These are phyloP conservation scores for Mystacides longicornis DNA, from an alignment of 2,888 invertebrate species.

Conservation along the genomic window DNA sequence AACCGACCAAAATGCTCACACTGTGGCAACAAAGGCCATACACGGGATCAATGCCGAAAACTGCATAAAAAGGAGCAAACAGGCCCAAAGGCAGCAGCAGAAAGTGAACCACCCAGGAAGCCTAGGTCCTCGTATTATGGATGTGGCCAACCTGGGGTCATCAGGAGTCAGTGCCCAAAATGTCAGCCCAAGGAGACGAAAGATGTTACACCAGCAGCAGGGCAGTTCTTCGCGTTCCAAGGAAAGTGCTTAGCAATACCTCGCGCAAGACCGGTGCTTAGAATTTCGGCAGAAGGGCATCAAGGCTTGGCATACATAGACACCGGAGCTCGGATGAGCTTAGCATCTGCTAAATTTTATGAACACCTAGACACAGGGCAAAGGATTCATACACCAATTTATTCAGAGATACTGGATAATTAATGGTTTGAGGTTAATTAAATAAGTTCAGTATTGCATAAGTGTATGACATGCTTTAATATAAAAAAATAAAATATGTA, in stretches of 20 bases:
- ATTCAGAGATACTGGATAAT: no score
- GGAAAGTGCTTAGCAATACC: not conserved
- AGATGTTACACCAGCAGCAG: not conserved
- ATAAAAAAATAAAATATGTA: no score
- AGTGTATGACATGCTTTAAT: no score
- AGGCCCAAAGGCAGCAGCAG: not conserved
- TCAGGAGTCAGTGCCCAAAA: not conserved
- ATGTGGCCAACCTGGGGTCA: conserved; percentile 5
- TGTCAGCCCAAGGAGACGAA: not conserved
- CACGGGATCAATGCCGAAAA: not conserved
- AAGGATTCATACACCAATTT: no score
- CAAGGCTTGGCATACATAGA: not conserved
- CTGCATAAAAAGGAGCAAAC: not conserved
- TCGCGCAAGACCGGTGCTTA: not conserved
- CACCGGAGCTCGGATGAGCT: no score
- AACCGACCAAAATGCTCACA: not conserved
- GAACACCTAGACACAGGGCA: no score
- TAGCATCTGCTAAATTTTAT: no score
- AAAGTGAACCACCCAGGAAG: not conserved
- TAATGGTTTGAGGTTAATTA: no score
- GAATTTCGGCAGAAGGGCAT: not conserved
- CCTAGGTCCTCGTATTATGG: conserved; percentile 1
- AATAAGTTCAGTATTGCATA: no score
- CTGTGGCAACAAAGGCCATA: not conserved
- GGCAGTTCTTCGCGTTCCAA: not conserved